These are phyloP conservation scores for Lithophane ornitopus DNA, from an alignment of 2,888 invertebrate species.

Conservation along the genomic window DNA sequence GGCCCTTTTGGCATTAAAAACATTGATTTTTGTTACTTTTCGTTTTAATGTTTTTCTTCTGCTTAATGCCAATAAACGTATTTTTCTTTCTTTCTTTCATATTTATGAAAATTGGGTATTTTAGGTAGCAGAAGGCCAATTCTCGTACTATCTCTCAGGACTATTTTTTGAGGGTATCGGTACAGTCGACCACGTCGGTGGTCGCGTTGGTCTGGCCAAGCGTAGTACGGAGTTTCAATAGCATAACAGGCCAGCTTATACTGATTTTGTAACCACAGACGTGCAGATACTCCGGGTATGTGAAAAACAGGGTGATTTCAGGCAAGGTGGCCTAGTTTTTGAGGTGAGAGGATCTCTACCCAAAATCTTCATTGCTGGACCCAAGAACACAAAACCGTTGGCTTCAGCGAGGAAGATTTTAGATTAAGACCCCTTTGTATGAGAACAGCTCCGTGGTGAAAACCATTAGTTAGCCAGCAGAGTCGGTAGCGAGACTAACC, in stretches of 20 bases:
- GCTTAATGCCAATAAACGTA: too few species aligned
- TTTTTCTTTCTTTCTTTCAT: too few species aligned
- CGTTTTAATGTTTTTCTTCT: too few species aligned
- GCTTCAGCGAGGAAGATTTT: constrained; percentile 13
- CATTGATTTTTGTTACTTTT: too few species aligned
- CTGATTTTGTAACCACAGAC: neutral
- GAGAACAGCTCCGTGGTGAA: neutral
- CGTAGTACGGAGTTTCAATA: neutral
- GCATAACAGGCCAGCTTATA: neutral
- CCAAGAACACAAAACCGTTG: constrained; percentile 16
- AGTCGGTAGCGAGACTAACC: neutral
- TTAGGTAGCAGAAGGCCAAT: too few species aligned
- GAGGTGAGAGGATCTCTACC: neutral
- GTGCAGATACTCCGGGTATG: neutral
- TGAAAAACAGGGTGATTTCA: too few species aligned
- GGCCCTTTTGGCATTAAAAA: too few species aligned
- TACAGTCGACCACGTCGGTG: neutral
- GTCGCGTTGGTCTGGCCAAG: neutral
- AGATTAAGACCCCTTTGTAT: neutral
- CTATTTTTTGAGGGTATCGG: neutral
- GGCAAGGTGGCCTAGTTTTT: neutral
- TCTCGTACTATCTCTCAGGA: too few species aligned
- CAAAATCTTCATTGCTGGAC: constrained; percentile 4
- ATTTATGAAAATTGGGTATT: too few species aligned
- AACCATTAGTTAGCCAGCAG: too few species aligned